Evolutionary conservation across 2,888 invertebrate species (phyloP).

Genomic region (Corbicula japonica): DNA sequence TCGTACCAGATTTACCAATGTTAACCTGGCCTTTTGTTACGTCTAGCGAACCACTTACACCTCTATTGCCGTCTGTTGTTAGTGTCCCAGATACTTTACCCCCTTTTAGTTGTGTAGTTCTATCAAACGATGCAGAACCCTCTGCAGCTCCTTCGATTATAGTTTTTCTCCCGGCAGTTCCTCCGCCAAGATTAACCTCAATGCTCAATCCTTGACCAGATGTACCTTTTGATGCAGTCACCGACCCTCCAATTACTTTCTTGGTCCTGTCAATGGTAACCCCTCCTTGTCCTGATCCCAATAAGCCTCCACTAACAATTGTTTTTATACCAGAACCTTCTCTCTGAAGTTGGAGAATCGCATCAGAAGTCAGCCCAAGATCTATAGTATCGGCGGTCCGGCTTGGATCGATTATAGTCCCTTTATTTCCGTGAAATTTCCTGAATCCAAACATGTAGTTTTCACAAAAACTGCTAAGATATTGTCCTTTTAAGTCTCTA

Average conservation of each 20-base stretch:
- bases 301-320: not conserved
- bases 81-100: not conserved
- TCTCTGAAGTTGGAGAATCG: not conserved
- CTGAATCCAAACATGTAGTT: slow-evolving; percentile 49
- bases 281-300: not conserved
- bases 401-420: not conserved
- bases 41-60: not conserved
- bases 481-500: slow-evolving; percentile 6
- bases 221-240: not conserved
- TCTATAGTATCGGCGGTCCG: not conserved
- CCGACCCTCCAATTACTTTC: not conserved
- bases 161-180: not conserved
- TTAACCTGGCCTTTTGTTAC: not conserved
- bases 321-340: too few species aligned
- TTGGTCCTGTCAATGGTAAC: slow-evolving; percentile 4
- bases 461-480: slow-evolving; percentile 40
- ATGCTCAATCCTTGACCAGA: slow-evolving; percentile 1
- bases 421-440: slow-evolving; percentile 12
- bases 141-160: not conserved
- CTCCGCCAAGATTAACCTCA: not conserved
- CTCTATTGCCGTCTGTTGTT: not conserved
- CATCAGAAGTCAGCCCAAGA: not conserved
- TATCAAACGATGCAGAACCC: not conserved
- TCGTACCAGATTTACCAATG: not conserved
- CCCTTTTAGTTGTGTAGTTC: slow-evolving; percentile 3